phyloP scores from a whole-genome alignment of 2,113 vertebrate species.

The Hepsetus odoe region DNA sequence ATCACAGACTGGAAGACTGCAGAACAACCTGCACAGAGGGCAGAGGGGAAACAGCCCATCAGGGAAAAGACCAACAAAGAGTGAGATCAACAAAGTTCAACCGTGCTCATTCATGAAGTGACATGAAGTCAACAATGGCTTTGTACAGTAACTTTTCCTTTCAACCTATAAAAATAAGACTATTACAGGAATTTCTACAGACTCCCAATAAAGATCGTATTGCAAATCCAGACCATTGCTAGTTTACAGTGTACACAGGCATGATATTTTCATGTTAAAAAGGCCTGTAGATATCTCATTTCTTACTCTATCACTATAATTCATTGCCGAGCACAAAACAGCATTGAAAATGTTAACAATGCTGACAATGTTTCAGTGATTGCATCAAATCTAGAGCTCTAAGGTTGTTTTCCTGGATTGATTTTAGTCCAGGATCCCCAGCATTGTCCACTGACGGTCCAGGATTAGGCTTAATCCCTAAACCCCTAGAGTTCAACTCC shows the following conservation, averaged over 20 bases:
- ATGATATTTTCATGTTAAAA: too few species aligned
- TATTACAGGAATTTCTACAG: too few species aligned
- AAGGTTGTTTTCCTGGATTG: too few species aligned
- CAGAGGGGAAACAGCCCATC: not conserved
- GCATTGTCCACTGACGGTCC: too few species aligned
- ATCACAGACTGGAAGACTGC: not conserved
- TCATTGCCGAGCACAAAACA: too few species aligned
- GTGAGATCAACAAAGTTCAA: not conserved
- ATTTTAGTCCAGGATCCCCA: too few species aligned
- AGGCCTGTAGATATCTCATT: too few species aligned
- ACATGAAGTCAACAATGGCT: not conserved
- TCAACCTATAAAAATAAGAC: not conserved
- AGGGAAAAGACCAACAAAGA: not conserved
- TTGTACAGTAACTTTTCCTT: not conserved
- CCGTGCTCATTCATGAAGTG: not conserved
- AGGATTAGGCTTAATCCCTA: too few species aligned
- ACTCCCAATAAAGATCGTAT: not conserved
- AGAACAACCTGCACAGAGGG: conserved; percentile 24
- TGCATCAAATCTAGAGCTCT: too few species aligned
- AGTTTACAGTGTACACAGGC: not conserved
- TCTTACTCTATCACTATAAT: too few species aligned
- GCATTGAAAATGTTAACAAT: too few species aligned
- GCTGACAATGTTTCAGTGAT: too few species aligned
- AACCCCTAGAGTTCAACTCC: not conserved
- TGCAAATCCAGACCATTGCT: not conserved